A percentile compares a stretch with the other conserved stretches of the same genome.
These are phyloP conservation scores for Drosophila neotestacea DNA, from an alignment of 2,888 invertebrate species.

Conservation along the genomic window DNA sequence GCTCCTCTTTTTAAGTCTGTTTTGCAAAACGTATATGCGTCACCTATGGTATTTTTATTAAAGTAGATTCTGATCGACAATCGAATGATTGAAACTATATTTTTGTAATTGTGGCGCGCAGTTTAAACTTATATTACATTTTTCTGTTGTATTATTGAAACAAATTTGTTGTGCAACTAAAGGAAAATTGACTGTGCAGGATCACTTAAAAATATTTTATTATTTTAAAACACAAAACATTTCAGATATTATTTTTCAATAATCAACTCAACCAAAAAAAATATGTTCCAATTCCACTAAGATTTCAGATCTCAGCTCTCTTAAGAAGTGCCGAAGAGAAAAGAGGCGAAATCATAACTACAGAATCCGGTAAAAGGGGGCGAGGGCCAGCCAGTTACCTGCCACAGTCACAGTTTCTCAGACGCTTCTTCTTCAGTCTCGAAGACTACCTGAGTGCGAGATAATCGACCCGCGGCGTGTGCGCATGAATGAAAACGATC, in stretches of 20 bases:
- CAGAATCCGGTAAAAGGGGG: slow-evolving; percentile 32
- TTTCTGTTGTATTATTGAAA: too few relatives aligned
- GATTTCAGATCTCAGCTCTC: slow-evolving; percentile 15
- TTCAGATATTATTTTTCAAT: too few relatives aligned
- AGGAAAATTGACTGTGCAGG: too few relatives aligned
- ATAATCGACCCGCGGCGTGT: slow-evolving; percentile 27
- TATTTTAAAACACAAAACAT: too few relatives aligned
- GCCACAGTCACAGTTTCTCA: slow-evolving; percentile 16
- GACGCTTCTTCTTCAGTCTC: slow-evolving; percentile 60
- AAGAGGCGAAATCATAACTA: slow-evolving; percentile 13
- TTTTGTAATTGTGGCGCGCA: too few relatives aligned
- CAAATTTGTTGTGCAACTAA: too few relatives aligned
- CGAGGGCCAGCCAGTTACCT: slow-evolving; percentile 38
- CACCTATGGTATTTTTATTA: background rate
- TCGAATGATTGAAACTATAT: too few relatives aligned
- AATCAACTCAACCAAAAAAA: background rate
- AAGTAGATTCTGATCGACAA: background rate
- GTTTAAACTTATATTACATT: too few relatives aligned
- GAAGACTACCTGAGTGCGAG: slow-evolving; percentile 34
- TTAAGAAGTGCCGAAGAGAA: slow-evolving; percentile 37
- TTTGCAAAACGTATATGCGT: too few relatives aligned
- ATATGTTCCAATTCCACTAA: background rate
- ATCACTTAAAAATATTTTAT: too few relatives aligned
- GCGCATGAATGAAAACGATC: slow-evolving; percentile 42
- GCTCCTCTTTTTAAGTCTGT: background rate